Base-by-base conservation (phyloP, 2,797 vertebrate species). In the Bradypodion pumilum region DNA sequence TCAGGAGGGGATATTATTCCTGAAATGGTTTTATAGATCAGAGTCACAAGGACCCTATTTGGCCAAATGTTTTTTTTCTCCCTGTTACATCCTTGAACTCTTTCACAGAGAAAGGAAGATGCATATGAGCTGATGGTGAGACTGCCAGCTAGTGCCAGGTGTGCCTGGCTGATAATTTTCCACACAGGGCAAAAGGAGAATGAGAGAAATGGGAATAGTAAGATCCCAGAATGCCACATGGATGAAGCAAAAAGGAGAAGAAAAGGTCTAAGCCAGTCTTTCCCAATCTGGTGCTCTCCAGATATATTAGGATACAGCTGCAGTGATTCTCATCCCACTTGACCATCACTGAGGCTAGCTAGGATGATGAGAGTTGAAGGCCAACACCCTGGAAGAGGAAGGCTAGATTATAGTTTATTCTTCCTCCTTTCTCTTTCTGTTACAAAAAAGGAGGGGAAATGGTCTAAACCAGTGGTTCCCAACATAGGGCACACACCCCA, bases 1-100 rank as follows among this genome's bases (percentile, higher is more conserved):
- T 80, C 78, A 87, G 52, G 37, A 13, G 32, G 32, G 49, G 37
- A 52, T 56, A 70, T 80, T 83, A 77, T 87, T 83, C 42, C 44
- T 49, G 42, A 65, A 69, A 83, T 21, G 29, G n/a, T 12, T 60
- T 44, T 32, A 52, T 60, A 69, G 63, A 75, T 69, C 42, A 69
- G 5, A 87, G n/a, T 40, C 29, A 62, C 32, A 44, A 40, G 19
- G 12, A 8, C 62, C 66, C 46, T 9, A 9, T 37, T 69, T 37
- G 35, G 23, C 46, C 46, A 35, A 10, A 37, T 59, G 69, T n/a
- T 69, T 27, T 29, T 37, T 25, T 70, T 16, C 59, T 15, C 63
- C n/a, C 49, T 16, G 52, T 66, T 21, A 32, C 8, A 12, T 32
- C 10, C 35, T 73, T 59, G 35, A 44, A n/a, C 37, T 37, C 32